Percentiles rank a stretch among this genome's conserved stretches.
Evolutionary conservation across 2,113 vertebrate species (phyloP).

Genomic region (Thymallus thymallus): DNA sequence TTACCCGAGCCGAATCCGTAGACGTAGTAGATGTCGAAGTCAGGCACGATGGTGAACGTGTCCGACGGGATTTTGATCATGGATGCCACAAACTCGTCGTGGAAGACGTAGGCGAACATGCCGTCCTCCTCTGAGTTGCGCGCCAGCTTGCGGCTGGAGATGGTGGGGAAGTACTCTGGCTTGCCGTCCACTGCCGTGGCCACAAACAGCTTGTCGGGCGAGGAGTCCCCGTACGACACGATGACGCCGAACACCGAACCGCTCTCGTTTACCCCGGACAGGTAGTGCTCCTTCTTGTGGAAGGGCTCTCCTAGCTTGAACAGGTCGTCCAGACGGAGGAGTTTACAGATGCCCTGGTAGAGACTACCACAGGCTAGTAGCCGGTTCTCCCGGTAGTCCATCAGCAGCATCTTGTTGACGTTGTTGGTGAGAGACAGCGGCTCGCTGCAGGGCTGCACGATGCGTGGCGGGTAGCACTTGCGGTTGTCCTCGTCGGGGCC

Average conservation of each 20-base stretch:
- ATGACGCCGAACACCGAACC: constrained; percentile 97
- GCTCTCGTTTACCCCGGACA: constrained; percentile 95
- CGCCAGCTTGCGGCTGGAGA: constrained; percentile 93
- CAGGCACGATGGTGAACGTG: constrained; percentile 94
- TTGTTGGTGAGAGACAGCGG: constrained; percentile 90
- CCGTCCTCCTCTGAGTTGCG: constrained; percentile 95
- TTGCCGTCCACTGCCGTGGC: constrained; percentile 96
- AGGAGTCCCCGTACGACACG: constrained; percentile 89
- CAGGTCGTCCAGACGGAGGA: constrained; percentile 93
- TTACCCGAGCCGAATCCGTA: constrained; percentile 97
- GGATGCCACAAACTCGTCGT: constrained; percentile 96
- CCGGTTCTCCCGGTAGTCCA: constrained; percentile 95
- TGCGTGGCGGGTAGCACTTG: constrained; percentile 95
- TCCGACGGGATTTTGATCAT: constrained; percentile 99
- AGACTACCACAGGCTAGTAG: constrained; percentile 94
- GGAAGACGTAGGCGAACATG: constrained; percentile 98
- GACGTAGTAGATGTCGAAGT: constrained; percentile 98
- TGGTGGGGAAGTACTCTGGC: constrained; percentile 97
- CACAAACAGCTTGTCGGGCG: constrained; percentile 93
- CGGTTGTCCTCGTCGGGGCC: constrained; percentile 98
- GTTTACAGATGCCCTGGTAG: constrained; percentile 97
- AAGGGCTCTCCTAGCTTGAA: constrained; percentile 97
- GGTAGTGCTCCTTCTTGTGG: constrained; percentile 98
- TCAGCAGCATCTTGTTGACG: constrained; percentile 97
- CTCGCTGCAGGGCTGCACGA: constrained; percentile 95